phyloP scores from a whole-genome alignment of 92 coral and sea anemone species.

The Palythoa caribaeorum region DNA sequence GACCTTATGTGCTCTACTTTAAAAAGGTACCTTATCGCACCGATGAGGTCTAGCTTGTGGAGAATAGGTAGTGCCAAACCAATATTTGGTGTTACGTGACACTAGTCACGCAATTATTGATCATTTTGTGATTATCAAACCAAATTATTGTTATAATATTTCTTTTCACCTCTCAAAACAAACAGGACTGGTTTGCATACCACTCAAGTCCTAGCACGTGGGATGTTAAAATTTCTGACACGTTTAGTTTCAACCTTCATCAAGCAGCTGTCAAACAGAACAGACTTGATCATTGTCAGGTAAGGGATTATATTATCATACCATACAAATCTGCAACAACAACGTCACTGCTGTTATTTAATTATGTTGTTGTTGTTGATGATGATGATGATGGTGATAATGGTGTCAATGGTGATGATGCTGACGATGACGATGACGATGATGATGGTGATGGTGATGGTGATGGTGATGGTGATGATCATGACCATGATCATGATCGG shows the following conservation, averaged over 20 bases:
- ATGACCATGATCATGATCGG: neutral
- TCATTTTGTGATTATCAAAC: too few relatives aligned
- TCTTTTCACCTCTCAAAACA: too few relatives aligned
- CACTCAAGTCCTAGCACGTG: neutral
- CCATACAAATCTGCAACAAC: neutral
- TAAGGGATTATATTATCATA: neutral
- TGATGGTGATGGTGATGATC: neutral
- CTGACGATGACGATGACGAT: neutral
- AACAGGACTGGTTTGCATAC: constrained; percentile 43
- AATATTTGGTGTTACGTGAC: neutral
- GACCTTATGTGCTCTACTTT: too few relatives aligned
- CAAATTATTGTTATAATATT: neutral
- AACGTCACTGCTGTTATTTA: too few relatives aligned
- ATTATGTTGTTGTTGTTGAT: neutral
- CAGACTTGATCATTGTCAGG: constrained; percentile 3
- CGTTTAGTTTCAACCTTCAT: neutral
- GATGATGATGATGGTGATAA: neutral
- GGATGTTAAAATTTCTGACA: constrained; percentile 4
- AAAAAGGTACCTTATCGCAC: too few relatives aligned
- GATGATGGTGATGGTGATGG: neutral
- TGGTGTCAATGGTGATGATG: neutral
- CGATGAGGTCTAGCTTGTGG: neutral
- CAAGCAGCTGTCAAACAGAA: neutral
- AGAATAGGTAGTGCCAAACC: too few relatives aligned
- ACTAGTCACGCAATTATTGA: neutral